These are phyloP conservation scores for Pseudorhiza aurosa DNA, from an alignment of 30 jellyfish, hydroid and myxozoan genomes.

Conservation along the genomic window DNA sequence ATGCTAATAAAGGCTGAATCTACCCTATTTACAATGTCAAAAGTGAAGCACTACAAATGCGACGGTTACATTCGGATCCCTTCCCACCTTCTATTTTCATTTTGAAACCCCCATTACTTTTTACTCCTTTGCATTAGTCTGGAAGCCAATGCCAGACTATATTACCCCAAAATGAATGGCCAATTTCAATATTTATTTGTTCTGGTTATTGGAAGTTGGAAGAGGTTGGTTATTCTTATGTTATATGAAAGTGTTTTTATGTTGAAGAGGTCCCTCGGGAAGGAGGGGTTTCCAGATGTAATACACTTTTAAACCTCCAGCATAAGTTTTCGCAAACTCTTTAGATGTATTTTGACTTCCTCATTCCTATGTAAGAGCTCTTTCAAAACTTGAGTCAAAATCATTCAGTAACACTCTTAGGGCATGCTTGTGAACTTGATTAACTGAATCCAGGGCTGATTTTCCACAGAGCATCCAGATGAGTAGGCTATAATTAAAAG, in stretches of 20 bases:
- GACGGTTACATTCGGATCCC: too few relatives aligned
- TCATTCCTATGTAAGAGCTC: not conserved
- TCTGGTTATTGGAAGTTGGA: not conserved
- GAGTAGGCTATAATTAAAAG: constrained; percentile 1
- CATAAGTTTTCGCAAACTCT: constrained; percentile 22
- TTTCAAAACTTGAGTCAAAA: constrained; percentile 23
- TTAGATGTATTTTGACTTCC: not conserved
- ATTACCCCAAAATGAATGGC: constrained; percentile 6
- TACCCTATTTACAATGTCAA: too few relatives aligned
- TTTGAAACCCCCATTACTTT: too few relatives aligned
- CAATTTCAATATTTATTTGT: too few relatives aligned
- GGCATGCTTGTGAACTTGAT: constrained; percentile 24
- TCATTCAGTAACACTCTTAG: constrained; percentile 24
- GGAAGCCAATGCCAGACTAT: not conserved
- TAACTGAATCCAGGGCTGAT: not conserved
- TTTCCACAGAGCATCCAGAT: constrained; percentile 23
- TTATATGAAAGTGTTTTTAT: not conserved
- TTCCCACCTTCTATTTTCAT: too few relatives aligned
- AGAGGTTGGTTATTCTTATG: not conserved
- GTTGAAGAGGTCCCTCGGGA: not conserved
- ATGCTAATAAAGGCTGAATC: too few relatives aligned
- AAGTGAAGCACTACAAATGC: too few relatives aligned
- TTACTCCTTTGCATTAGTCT: too few relatives aligned
- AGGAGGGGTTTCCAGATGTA: not conserved
- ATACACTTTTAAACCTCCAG: constrained; percentile 1